Conservation (phyloP, 2,888 invertebrate genomes). For the Pimpla rufipes region DNA sequence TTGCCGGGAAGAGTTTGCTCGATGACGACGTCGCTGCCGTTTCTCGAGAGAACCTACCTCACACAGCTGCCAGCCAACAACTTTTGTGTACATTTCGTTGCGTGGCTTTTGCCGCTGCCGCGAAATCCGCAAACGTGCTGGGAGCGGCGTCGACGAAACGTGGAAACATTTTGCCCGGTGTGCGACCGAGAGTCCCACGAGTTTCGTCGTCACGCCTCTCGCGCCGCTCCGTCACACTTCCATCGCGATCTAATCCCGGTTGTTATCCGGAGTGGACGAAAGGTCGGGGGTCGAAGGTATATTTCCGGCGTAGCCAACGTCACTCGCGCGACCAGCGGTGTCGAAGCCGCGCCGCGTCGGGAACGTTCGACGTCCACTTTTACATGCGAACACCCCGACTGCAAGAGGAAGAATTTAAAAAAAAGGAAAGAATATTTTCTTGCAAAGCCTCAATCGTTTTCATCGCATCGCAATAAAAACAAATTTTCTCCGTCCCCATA, state of each 20-base stretch:
- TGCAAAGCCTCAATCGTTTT: background rate
- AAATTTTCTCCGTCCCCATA: too few relatives aligned
- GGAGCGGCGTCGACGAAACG: constrained; percentile 23
- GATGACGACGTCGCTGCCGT: constrained; percentile 52
- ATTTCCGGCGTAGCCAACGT: constrained; percentile 48
- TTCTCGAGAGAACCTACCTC: constrained; percentile 13
- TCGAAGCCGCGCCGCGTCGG: too few relatives aligned
- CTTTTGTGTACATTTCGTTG: background rate
- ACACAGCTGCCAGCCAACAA: background rate
- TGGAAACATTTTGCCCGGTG: constrained; percentile 55
- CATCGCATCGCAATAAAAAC: background rate
- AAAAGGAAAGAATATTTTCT: background rate
- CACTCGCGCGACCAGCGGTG: constrained; percentile 4
- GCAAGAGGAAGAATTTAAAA: background rate
- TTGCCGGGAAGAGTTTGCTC: constrained; percentile 32
- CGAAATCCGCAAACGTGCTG: constrained; percentile 1
- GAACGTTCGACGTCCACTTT: background rate
- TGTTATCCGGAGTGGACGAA: constrained; percentile 32
- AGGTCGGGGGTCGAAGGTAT: constrained; percentile 53
- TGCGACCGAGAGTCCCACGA: constrained; percentile 10
- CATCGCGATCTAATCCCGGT: constrained; percentile 32
- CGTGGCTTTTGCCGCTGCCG: background rate
- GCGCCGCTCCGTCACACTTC: constrained; percentile 9
- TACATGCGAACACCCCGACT: background rate
- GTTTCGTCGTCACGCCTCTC: constrained; percentile 56